These are phyloP conservation scores for Onychostruthus taczanowskii DNA, from an alignment of 2,113 vertebrate species.

Conservation along the genomic window DNA sequence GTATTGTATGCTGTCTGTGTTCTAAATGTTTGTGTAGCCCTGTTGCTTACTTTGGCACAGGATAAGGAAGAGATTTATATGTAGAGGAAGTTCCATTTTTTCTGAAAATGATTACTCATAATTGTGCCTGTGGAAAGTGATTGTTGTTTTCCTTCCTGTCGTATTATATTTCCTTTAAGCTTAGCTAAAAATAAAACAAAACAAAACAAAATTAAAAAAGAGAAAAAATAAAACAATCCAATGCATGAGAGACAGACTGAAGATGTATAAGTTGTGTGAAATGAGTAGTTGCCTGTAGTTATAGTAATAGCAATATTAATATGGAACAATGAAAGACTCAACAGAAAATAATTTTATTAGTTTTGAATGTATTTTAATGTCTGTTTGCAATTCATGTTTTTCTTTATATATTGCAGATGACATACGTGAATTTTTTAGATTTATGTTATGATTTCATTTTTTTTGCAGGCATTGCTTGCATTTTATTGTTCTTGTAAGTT, in stretches of 20 bases:
- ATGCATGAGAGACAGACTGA: background rate
- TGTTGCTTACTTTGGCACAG: background rate
- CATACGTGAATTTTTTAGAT: background rate
- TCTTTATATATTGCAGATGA: background rate
- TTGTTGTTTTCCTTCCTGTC: background rate
- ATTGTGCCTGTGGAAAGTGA: background rate
- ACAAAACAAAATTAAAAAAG: accelerated
- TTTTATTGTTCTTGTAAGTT: background rate
- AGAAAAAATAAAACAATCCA: background rate
- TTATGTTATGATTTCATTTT: background rate
- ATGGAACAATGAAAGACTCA: background rate
- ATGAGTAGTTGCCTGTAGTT: background rate
- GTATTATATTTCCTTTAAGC: background rate
- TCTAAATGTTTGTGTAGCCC: background rate
- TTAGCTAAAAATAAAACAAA: background rate
- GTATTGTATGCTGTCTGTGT: background rate
- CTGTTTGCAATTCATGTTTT: background rate
- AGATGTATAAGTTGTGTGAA: background rate
- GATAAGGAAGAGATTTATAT: background rate
- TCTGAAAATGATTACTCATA: background rate
- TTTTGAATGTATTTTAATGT: background rate
- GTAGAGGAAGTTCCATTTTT: background rate
- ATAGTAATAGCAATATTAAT: background rate
- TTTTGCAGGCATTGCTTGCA: background rate
- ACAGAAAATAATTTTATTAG: background rate